Base-by-base conservation (phyloP, 2,888 invertebrate species). In the Coleophora flavipennella region DNA sequence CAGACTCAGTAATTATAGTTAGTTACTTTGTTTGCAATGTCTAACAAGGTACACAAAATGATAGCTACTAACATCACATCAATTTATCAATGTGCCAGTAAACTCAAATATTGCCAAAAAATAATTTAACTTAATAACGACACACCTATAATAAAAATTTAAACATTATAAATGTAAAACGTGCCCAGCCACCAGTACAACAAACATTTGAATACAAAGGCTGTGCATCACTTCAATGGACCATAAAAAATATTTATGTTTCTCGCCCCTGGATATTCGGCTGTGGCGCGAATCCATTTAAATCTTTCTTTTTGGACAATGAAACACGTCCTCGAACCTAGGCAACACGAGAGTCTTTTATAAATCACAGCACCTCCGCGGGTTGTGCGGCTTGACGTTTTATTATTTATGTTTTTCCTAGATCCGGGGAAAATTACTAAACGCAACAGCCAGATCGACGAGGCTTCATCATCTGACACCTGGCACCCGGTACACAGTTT, bases 401-500 rank as follows among this genome's bases (percentile, higher is more conserved):
- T 20, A 20, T 11, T 29, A n/a, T 29, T n/a, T 29, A 29, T 10
- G 29, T 29, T 29, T 29, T 52, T 66, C 46, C 38, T 86, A 93
- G 93, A 90, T 93, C 51, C 89, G 91, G 52, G 93, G 92, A 2
- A 92, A 91, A 73, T 86, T 90, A 51, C 72, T 94, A 51, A 93
- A 93, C 56, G 87, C 91, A 29, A 88, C 88, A 37, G 88, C 90
- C 1, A 89, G 94, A 53, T 91, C 92, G 8, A 89, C 92, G 42
- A 90, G 90, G 69, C 86, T 96, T 38, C 88, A 88, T 40, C 90
- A 91, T 62, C 84, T 96, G 49, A 88, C 88, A 45, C 91, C 95
- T 2, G 93, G 92, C 58, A 92, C 92, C 2, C 89, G 91, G 49
- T 96, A 96, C 75, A 87, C 91, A 45, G 91, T 96, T 58, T 96